phyloP scores from a whole-genome alignment of 2,888 invertebrate genomes.

The Theretra japonica region DNA sequence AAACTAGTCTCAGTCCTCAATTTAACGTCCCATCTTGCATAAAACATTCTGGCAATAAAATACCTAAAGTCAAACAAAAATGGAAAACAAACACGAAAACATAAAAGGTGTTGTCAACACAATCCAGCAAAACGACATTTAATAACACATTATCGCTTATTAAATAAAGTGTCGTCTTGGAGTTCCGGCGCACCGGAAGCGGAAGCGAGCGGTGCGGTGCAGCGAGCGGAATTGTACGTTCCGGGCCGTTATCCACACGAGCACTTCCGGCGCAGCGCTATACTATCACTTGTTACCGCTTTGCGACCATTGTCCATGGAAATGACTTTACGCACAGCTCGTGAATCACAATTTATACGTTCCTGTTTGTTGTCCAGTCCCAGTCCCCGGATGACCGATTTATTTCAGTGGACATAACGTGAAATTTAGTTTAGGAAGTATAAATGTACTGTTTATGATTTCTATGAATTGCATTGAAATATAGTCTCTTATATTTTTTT shows the following conservation, averaged over 20 bases:
- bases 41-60: background rate
- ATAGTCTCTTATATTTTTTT: too few relatives aligned
- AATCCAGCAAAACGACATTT: constrained; percentile 37
- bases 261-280: constrained; percentile 55
- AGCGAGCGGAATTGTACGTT: constrained; percentile 65
- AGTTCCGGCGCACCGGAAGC: constrained; percentile 51
- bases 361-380: constrained; percentile 1
- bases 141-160: constrained; percentile 50
- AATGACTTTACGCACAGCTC: constrained; percentile 28
- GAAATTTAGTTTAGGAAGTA: background rate
- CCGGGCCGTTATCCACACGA: constrained; percentile 72
- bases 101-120: constrained; percentile 1
- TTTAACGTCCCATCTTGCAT: too few relatives aligned
- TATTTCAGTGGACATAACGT: background rate
- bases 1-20: too few relatives aligned
- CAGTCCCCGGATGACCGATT: constrained; percentile 14
- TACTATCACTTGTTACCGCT: constrained; percentile 45
- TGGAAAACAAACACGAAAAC: too few relatives aligned
- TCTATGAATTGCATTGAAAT: too few relatives aligned
- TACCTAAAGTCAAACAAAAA: background rate
- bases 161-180: constrained; percentile 49
- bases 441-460: too few relatives aligned
- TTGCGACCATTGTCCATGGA: constrained; percentile 31
- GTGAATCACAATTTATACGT: constrained; percentile 13
- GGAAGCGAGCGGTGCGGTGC: constrained; percentile 52